Conservation (phyloP, 2,888 invertebrate genomes). For the Melieria omissa region DNA sequence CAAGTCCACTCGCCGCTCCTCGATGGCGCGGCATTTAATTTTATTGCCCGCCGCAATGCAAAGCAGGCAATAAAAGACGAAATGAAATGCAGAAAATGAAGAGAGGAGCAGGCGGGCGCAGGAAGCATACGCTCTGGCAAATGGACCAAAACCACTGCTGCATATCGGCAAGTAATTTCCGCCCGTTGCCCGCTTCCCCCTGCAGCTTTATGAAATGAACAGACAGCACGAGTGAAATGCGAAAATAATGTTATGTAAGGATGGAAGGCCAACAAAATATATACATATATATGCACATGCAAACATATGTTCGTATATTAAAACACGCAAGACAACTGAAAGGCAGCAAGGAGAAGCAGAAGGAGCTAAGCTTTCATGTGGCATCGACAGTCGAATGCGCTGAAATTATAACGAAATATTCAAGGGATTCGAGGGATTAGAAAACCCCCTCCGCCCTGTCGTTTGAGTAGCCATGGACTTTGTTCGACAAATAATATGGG, state of each 20-base stretch:
- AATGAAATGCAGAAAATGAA: constrained; percentile 2
- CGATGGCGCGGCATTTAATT: constrained; percentile 27
- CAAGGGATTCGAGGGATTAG: too few relatives aligned
- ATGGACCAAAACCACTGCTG: constrained; percentile 7
- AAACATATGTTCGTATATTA: neutral
- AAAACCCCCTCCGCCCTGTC: too few relatives aligned
- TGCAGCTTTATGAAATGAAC: too few relatives aligned
- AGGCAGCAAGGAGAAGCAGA: too few relatives aligned
- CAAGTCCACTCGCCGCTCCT: neutral
- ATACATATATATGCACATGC: neutral
- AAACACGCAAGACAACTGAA: neutral
- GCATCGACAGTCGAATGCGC: too few relatives aligned
- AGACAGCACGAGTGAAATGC: constrained; percentile 17
- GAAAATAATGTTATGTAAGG: constrained; percentile 35
- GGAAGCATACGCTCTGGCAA: constrained; percentile 24
- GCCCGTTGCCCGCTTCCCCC: too few relatives aligned
- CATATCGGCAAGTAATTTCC: neutral
- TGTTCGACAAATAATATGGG: too few relatives aligned
- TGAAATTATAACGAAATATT: too few relatives aligned
- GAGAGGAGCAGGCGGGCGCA: neutral
- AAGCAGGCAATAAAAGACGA: neutral
- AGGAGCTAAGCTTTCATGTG: too few relatives aligned
- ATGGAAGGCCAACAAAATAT: constrained; percentile 9
- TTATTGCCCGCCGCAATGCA: constrained; percentile 23
- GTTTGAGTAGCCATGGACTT: too few relatives aligned